Percentiles rank a stretch among this genome's conserved stretches.
Conservation (phyloP, 2,888 invertebrate genomes). For the Palloptera scutellata region DNA sequence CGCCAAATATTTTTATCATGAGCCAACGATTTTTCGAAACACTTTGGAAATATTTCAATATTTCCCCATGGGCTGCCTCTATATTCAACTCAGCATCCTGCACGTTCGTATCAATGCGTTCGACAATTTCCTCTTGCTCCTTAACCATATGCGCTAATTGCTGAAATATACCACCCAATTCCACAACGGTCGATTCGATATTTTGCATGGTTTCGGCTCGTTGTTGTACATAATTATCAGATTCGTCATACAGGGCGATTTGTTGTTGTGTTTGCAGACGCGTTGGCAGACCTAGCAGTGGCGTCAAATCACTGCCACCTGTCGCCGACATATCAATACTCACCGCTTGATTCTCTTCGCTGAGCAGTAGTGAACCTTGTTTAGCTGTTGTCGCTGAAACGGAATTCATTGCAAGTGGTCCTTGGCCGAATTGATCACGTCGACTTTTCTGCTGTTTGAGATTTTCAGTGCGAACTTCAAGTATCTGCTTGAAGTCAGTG, state of each 20-base stretch:
- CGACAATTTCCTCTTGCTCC: slow-evolving; percentile 89
- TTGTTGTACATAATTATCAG: slow-evolving; percentile 88
- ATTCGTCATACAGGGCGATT: slow-evolving; percentile 81
- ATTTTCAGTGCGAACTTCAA: slow-evolving; percentile 98
- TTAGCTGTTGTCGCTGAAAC: slow-evolving; percentile 70
- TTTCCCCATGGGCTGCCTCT: slow-evolving; percentile 96
- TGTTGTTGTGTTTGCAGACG: slow-evolving; percentile 68
- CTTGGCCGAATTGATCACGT: slow-evolving; percentile 81
- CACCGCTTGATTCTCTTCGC: slow-evolving; percentile 76
- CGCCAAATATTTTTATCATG: slow-evolving; percentile 99
- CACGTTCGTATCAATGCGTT: slow-evolving; percentile 96
- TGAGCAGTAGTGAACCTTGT: slow-evolving; percentile 62
- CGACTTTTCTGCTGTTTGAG: slow-evolving; percentile 93
- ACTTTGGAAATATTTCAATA: slow-evolving; percentile 96
- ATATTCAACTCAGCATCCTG: slow-evolving; percentile 96
- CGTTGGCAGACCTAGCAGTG: slow-evolving; percentile 63
- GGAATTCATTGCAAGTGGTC: slow-evolving; percentile 65
- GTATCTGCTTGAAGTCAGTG: slow-evolving; percentile 95
- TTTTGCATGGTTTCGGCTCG: slow-evolving; percentile 99
- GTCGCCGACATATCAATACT: slow-evolving; percentile 83
- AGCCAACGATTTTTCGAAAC: slow-evolving; percentile 97
- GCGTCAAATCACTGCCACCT: slow-evolving; percentile 49
- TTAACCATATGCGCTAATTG: slow-evolving; percentile 94
- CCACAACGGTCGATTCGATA: slow-evolving; percentile 98
- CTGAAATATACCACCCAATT: slow-evolving; percentile 97